Base-by-base conservation (phyloP, 1,140 invertebrate species). In the Adelges cooleyi region DNA sequence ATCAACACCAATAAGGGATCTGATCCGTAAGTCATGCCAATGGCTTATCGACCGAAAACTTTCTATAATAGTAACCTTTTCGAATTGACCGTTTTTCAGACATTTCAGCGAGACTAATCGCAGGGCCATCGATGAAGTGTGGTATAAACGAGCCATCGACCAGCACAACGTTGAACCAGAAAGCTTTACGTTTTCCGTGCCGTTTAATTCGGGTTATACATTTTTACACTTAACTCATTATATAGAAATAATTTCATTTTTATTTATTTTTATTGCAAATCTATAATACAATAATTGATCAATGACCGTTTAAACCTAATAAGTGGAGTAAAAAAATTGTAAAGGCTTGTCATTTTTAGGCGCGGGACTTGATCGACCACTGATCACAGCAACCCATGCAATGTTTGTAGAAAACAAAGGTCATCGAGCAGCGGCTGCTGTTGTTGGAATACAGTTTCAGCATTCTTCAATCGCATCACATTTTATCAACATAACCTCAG, bases 91-190 rank as follows among this genome's bases (percentile, higher is more conserved):
- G 56, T 9, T 17, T 68, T 67, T 1, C 66, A 73, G 91, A 13
- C 84, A 87, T 71, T 94, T 95, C 70, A 86, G 87, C 70, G 84
- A 91, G 69, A 80, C 79, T 20, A 84, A 94, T 73, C 84, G 83
- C 2, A 80, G 85, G 68, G 89, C 92, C 1, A 91, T 89, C 74
- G 90, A 96, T 72, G 87, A 90, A 42, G 80, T 88, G 3, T 96
- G 92, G 89, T 96, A 95, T 73, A 87, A 88, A 73, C 80, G 92
- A 66, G 92, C 94, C 1, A 89, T 96, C 1, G 92, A 95, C 74
- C 90, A 93, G 71, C 87, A 92, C 69, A 75, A 81, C 0, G 81
- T 91, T 49, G 88, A 92, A 71, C 85, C 86, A 0, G 88, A 92
- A 68, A 91, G 89, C 71, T 95, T 94, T 74, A 90, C 94, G 0